These are phyloP conservation scores for Aulostomus chinensis DNA, from an alignment of 2,797 vertebrate species.

Conservation along the genomic window DNA sequence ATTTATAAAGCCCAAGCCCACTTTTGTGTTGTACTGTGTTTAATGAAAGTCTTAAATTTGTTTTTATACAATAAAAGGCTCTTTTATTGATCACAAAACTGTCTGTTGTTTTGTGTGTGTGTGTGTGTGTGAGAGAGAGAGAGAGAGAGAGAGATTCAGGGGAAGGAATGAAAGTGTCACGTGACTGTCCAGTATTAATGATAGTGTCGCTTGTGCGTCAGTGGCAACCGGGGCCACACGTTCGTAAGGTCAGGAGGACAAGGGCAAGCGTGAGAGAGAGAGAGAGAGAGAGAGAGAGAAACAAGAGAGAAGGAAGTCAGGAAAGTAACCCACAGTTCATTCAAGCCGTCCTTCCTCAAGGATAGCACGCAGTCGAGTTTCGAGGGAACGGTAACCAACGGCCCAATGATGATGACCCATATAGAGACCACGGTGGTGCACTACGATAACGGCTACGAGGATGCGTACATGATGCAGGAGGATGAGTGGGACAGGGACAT, in stretches of 20 bases:
- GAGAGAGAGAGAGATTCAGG: slow-evolving; percentile 9
- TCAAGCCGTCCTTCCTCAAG: slow-evolving; percentile 3
- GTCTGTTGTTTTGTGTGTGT: not conserved
- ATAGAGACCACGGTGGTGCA: slow-evolving; percentile 88
- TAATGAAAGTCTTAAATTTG: slow-evolving; percentile 38
- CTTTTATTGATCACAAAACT: slow-evolving; percentile 32
- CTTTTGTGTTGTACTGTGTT: slow-evolving; percentile 38
- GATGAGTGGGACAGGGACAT: slow-evolving; percentile 99
- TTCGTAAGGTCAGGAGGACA: slow-evolving; percentile 68
- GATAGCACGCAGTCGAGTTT: slow-evolving; percentile 17
- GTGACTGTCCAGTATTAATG: slow-evolving; percentile 75
- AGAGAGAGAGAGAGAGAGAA: slow-evolving; percentile 1
- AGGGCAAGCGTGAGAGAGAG: slow-evolving; percentile 47
- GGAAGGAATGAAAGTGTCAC: slow-evolving; percentile 57
- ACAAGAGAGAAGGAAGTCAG: slow-evolving; percentile 18
- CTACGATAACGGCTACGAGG: slow-evolving; percentile 90
- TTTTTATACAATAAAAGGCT: slow-evolving; percentile 70
- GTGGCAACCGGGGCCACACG: slow-evolving; percentile 67
- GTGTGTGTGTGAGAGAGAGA: not conserved
- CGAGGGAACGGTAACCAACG: slow-evolving; percentile 10
- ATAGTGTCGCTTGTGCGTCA: slow-evolving; percentile 35
- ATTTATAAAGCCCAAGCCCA: slow-evolving; percentile 70
- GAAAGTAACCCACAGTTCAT: slow-evolving; percentile 3
- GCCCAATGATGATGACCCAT: slow-evolving; percentile 74
- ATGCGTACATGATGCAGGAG: slow-evolving; percentile 95